Evolutionary conservation across 2,797 vertebrate species (phyloP), one percentile per base, ranked within the genome.

Genomic region (Schizopygopsis malacanthus): DNA sequence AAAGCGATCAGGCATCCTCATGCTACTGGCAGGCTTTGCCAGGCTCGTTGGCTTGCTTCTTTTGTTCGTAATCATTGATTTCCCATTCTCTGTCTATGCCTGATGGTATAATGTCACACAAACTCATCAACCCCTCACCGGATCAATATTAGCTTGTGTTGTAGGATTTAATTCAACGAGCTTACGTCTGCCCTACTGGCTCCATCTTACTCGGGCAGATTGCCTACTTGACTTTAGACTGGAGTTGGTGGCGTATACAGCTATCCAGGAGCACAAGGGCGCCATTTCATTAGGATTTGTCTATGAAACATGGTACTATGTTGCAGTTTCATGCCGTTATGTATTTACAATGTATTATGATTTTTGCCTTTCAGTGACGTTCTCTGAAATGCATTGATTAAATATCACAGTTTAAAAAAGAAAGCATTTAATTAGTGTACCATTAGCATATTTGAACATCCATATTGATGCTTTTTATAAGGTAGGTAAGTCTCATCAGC

Each of bases 81-180:
- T 67, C 41, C 70, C 33, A 41, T 73, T 78, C 65, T 61, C 52
- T 78, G 45, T 28, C 83, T 71, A 69, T 54, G n/a, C 25, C 72
- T 69, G 59, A 16, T 43, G 65, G 37, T 82, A 20, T 70, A 45
- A 79, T 37, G 69, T 47, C 56, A 81, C 77, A 81, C 37, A 76
- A 59, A 75, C 41, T 65, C 73, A 43, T 67, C 39, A 73, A 28
- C 59, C 47, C 63, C 15, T 11, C 5, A 33, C 16, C 16, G 37
- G 81, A 87, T 88, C 89, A 83, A 88, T 88, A 87, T 41, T 33
- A 83, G 84, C 86, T 87, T 81, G 43, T 65, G 81, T 56, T 73
- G 81, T 83, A 47, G 59, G 76, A 86, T 82, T 78, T 9, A 81
- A 39, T 76, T 86, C 75, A 82, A 52, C 63, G 39, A 80, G 81